Conservation (phyloP, 2,113 vertebrate genomes). For the Gopherus flavomarginatus region DNA sequence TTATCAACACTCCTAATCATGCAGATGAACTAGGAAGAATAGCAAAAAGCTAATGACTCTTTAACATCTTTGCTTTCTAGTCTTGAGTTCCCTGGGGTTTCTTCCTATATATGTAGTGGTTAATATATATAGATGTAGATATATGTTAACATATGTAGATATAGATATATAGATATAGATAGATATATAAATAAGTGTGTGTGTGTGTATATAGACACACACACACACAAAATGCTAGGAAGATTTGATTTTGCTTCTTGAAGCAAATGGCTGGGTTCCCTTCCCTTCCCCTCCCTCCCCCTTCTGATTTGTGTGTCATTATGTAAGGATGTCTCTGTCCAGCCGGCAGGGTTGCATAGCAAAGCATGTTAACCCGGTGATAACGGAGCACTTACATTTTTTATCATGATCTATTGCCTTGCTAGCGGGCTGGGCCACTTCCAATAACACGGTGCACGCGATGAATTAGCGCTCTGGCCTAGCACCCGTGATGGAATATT, state of each 20-base stretch:
- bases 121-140: neutral
- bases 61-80: conserved; percentile 46
- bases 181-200: too few species aligned
- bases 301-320: conserved; percentile 37
- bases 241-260: neutral
- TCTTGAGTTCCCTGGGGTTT: neutral
- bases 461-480: conserved; percentile 58
- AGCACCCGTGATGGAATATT: conserved; percentile 62
- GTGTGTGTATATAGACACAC: neutral
- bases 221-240: neutral
- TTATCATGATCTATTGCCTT: conserved; percentile 69
- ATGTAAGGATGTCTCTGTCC: conserved; percentile 63
- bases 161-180: too few species aligned
- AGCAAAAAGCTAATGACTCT: conserved; percentile 60
- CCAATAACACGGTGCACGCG: neutral
- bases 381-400: conserved; percentile 64
- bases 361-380: conserved; percentile 59
- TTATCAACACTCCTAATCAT: conserved; percentile 58
- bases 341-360: conserved; percentile 61
- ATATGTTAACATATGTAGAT: too few species aligned
- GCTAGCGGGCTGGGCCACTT: conserved; percentile 49
- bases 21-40: conserved; percentile 21
- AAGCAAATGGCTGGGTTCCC: neutral
- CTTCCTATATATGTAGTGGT: neutral
- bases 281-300: neutral